phyloP scores from a whole-genome alignment of 2,797 vertebrate genomes.

The Pithecia hirsuta region DNA sequence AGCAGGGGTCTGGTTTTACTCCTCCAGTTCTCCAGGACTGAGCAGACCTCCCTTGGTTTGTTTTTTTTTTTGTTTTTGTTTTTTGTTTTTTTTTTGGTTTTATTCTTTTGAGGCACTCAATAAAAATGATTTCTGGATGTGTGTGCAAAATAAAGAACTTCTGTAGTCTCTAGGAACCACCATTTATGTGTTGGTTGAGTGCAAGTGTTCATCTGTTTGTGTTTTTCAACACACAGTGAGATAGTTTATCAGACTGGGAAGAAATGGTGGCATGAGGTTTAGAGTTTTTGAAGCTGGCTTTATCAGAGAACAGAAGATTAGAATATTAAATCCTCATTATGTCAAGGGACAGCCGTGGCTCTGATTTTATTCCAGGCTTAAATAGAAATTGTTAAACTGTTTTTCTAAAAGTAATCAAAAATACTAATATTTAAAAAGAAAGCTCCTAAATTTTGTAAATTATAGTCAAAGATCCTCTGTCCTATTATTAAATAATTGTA shows the following conservation, averaged over 20 bases:
- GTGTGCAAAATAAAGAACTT: not conserved
- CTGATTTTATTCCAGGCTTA: constrained; percentile 74
- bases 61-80: not conserved
- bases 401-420: constrained; percentile 81
- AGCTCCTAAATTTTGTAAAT: constrained; percentile 78
- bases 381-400: constrained; percentile 65
- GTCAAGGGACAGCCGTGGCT: constrained; percentile 77
- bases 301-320: constrained; percentile 78
- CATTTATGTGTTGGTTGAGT: not conserved
- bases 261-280: not conserved
- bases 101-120: not conserved
- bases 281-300: constrained; percentile 72
- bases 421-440: constrained; percentile 79
- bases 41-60: not conserved
- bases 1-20: not conserved
- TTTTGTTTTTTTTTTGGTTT: not conserved
- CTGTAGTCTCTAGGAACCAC: not conserved
- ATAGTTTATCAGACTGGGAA: not conserved
- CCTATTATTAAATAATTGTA: constrained; percentile 75
- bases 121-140: not conserved
- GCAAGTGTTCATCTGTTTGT: not conserved
- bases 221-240: not conserved
- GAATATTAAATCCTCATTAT: constrained; percentile 76
- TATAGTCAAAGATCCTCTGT: constrained; percentile 61
- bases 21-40: not conserved